Evolutionary conservation across 2,888 invertebrate species (phyloP), one percentile per base, ranked within the genome.

Genomic region (Taenaris catops): DNA sequence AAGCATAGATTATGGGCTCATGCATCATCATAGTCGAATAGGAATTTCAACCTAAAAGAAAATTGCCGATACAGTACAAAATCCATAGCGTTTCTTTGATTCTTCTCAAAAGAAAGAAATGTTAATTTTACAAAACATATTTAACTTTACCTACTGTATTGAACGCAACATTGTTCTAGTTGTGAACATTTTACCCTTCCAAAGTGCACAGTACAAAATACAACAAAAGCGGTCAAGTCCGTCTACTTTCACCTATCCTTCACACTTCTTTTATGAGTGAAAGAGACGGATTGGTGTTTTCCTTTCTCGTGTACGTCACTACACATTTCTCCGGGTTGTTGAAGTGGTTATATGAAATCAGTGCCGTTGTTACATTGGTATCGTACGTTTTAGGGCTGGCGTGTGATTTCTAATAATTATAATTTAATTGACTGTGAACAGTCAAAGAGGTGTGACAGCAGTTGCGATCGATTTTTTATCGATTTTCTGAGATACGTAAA

Each of bases 301-400:
- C 79, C 78, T 83, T 83, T 84, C 84, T 76, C 73, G 59, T 50
- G 51, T 67, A 73, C 80, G 75, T 78, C 79, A 70, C 60, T 61
- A 63, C 65, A 71, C 79, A 80, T 84, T 86, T 84, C 86, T 80
- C 74, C 58, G 66, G 63, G 64, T 53, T 59, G 58, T 57, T 48
- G 58, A 50, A 38, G 53, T 52, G 53, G 68, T 57, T 55, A 56
- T 61, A 61, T 61, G 71, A 69, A 73, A 74, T 70, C 83, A 80
- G 86, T 80, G 68, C 69, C 54, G 66, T 54, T 64, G 63, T 60
- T 68, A 72, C 70, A 57, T 63, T 63, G 64, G 69, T 63, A 66
- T 68, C 63, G 79, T 68, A 61, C 70, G 62, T 76, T 74, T 72
- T 70, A 73, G 70, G 70, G 63, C 52, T 53, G 52, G 63, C 55